These are phyloP conservation scores for Neogobius melanostomus DNA, from an alignment of 2,113 vertebrate species.

Conservation along the genomic window DNA sequence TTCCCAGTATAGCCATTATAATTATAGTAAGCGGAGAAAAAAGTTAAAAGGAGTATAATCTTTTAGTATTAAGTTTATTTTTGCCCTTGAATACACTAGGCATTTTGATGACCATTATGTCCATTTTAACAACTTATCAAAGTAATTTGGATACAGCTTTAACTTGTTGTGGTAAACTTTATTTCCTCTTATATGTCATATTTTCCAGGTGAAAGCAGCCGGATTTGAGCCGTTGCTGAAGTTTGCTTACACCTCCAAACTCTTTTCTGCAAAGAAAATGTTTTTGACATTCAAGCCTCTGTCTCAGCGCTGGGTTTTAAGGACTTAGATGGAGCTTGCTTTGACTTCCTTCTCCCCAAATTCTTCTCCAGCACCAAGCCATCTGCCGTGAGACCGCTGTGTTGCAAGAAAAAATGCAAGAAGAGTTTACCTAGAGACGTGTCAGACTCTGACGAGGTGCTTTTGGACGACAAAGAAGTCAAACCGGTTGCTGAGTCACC, in stretches of 20 bases:
- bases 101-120: no score
- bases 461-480: slow-evolving; percentile 45
- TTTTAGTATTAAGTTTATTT: no score
- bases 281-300: slow-evolving; percentile 85
- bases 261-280: slow-evolving; percentile 87
- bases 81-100: no score
- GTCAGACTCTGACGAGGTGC: neutral
- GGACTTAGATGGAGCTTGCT: slow-evolving; percentile 91
- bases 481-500: slow-evolving; percentile 62
- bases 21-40: no score
- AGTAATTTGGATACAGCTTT: no score
- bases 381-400: slow-evolving; percentile 73
- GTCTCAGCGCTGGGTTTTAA: slow-evolving; percentile 84
- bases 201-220: slow-evolving; percentile 83
- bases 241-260: slow-evolving; percentile 94
- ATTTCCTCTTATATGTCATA: neutral
- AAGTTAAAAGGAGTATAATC: no score
- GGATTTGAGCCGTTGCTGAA: slow-evolving; percentile 92
- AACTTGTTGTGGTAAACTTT: neutral
- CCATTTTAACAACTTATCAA: no score
- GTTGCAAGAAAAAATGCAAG: slow-evolving; percentile 77
- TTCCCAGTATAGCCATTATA: no score
- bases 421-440: slow-evolving; percentile 28
- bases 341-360: slow-evolving; percentile 91
- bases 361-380: slow-evolving; percentile 78